Evolutionary conservation across 2,888 invertebrate species (phyloP), one percentile per base, ranked within the genome.

Genomic region (Biston betularia): DNA sequence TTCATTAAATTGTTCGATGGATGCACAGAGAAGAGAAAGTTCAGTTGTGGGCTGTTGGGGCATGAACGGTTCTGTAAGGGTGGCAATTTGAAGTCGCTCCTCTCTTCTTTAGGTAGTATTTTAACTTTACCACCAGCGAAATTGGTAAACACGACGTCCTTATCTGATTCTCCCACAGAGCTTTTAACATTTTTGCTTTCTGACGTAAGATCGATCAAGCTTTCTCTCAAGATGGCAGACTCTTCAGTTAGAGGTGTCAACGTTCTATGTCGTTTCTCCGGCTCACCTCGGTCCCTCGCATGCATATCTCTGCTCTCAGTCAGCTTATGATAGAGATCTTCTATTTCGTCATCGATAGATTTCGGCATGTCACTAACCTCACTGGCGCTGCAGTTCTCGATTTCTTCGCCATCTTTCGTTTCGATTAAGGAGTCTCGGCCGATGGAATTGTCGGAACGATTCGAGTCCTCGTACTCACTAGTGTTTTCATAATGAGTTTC

Each of bases 231-330:
- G n/a, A 73, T 67, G n/a, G 71, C 70, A 2, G 90, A 85, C 71
- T 93, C 93, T 77, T 93, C 93, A 14, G 89, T 86, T 5, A 93
- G 73, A n/a, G 93, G 90, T 6, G 92, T 88, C 33, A 93, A 75
- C 9, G 81, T 74, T 48, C 78, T 80, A 63, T 84, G 74, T 33
- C 77, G 82, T 54, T 71, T 78, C n/a, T 75, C 74, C 0, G 79
- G 79, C 10, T 77, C 72, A 24, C 75, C 64, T 52, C 74, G 75
- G 7, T 80, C 78, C 4, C 72, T 62, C 54, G 53, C 48, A 53
- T 75, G 71, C n/a, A 82, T 58, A 14, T 86, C 81, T 11, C 84
- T 76, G 64, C 71, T 85, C 68, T 84, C 82, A 9, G 85, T 79
- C 24, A 87, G 60, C 72, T 87, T 91, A n/a, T 73, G 80, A 63